phyloP scores from a whole-genome alignment of 2,888 invertebrate species.

The Phengaris arion region DNA sequence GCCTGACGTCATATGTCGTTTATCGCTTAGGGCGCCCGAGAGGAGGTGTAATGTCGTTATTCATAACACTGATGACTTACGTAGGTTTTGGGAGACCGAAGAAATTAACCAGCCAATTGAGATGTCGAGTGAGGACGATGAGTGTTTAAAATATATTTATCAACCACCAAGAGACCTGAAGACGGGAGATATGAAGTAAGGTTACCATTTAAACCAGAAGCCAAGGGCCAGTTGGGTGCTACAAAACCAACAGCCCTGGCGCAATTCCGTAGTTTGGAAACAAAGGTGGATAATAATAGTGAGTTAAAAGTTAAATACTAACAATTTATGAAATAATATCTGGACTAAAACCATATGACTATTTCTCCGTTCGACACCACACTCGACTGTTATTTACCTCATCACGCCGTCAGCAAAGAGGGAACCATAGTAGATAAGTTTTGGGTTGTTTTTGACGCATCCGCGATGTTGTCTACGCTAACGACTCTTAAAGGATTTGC shows the following conservation, averaged over 20 bases:
- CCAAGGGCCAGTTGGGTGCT: constrained; percentile 35
- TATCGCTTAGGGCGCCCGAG: too few relatives aligned
- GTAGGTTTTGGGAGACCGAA: too few relatives aligned
- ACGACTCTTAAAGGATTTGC: neutral
- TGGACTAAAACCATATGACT: constrained; percentile 35
- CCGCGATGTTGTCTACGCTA: constrained; percentile 1
- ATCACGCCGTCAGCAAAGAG: constrained; percentile 14
- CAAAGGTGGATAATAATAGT: constrained; percentile 30
- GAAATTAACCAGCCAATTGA: too few relatives aligned
- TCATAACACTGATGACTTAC: too few relatives aligned
- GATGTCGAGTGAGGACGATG: too few relatives aligned
- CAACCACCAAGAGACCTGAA: constrained; percentile 30
- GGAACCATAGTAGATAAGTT: constrained; percentile 13
- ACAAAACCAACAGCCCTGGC: constrained; percentile 38
- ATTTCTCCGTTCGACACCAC: neutral
- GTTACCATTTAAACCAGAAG: constrained; percentile 35
- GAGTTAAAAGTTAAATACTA: constrained; percentile 20
- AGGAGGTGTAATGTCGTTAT: too few relatives aligned
- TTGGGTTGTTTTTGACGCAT: constrained; percentile 27
- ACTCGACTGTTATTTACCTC: constrained; percentile 27
- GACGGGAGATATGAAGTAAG: constrained; percentile 36
- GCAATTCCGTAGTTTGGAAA: constrained; percentile 38
- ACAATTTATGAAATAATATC: constrained; percentile 37
- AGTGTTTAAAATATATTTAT: too few relatives aligned
- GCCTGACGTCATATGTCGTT: too few relatives aligned